These are phyloP conservation scores for Tympanoctomys barrerae DNA, from an alignment of 2,797 vertebrate genomes.

Conservation along the genomic window DNA sequence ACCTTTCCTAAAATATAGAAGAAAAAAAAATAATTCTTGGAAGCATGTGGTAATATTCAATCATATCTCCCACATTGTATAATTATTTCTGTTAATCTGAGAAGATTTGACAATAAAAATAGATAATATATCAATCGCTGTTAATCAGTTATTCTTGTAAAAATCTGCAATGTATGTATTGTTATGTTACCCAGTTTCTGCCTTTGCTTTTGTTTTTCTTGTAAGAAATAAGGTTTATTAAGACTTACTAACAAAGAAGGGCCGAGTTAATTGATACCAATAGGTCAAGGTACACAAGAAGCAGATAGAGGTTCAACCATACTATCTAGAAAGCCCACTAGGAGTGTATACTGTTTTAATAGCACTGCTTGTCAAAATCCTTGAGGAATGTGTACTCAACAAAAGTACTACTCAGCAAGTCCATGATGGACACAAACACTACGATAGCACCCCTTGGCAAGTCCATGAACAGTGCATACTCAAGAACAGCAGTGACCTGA, in stretches of 20 bases:
- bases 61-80: too few species aligned
- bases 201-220: too few species aligned
- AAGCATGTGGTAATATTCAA: too few species aligned
- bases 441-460: neutral
- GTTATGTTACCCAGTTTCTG: too few species aligned
- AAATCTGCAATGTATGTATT: too few species aligned
- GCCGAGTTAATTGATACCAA: neutral
- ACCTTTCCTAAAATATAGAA: too few species aligned
- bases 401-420: neutral
- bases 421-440: neutral
- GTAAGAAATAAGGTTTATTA: neutral
- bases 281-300: neutral
- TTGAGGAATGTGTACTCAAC: neutral
- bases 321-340: neutral
- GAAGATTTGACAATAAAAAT: too few species aligned
- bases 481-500: neutral
- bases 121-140: too few species aligned
- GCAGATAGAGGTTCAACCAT: neutral
- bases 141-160: too few species aligned
- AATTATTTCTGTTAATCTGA: too few species aligned
- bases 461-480: neutral
- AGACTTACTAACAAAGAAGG: neutral
- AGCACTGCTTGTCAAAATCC: neutral
- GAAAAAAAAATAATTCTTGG: too few species aligned
- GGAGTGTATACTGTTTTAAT: neutral